A percentile compares a stretch with the other conserved stretches of the same genome.
phyloP scores from a whole-genome alignment of 2,113 vertebrate genomes.

The Thamnophis sirtalis region DNA sequence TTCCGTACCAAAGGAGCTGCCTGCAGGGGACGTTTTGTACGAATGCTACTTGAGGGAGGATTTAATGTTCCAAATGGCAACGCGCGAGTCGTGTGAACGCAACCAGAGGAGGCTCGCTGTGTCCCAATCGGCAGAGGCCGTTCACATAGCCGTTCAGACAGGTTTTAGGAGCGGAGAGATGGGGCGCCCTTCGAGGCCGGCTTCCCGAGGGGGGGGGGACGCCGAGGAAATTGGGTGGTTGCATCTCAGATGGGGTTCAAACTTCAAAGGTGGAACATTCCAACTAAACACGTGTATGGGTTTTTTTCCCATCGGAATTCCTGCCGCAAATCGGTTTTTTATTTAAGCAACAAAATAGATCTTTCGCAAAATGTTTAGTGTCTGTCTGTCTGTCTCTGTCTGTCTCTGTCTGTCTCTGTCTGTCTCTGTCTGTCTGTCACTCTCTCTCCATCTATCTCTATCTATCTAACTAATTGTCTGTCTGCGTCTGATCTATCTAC shows the following conservation, averaged over 20 bases:
- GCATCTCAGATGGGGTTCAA: background rate
- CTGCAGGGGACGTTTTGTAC: background rate
- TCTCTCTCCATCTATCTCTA: background rate
- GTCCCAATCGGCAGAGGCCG: background rate
- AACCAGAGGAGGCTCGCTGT: background rate
- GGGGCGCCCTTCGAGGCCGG: background rate
- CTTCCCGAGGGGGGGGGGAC: background rate
- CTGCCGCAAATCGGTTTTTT: background rate
- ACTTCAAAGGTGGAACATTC: background rate
- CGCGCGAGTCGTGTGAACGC: background rate
- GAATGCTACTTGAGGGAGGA: background rate
- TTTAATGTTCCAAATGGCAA: background rate
- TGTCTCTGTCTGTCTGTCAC: rapidly evolving
- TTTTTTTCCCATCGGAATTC: background rate
- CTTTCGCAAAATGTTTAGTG: background rate
- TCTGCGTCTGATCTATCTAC: background rate
- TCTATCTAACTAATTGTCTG: too few species aligned
- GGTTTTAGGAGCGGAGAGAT: background rate
- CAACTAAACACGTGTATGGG: background rate
- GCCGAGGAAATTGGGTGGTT: background rate
- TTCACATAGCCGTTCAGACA: background rate
- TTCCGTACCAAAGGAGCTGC: background rate
- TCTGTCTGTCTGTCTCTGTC: background rate
- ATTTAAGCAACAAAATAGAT: background rate
- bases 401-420: background rate